These are phyloP conservation scores for Pristionchus entomophagus DNA, from an alignment of 2,888 invertebrate genomes.

Conservation along the genomic window DNA sequence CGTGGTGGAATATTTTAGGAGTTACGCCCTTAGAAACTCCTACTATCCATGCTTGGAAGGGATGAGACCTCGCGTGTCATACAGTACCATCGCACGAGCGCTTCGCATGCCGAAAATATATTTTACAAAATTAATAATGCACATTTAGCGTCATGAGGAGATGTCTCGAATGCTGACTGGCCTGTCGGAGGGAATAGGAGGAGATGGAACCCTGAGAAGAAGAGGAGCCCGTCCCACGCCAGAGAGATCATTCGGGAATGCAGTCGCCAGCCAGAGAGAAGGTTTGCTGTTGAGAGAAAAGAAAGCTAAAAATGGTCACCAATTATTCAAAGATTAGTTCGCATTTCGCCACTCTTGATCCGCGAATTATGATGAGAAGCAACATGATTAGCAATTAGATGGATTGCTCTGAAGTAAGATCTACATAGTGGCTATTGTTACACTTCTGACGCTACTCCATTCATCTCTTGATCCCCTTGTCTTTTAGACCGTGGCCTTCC, in stretches of 20 bases:
- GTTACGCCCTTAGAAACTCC: neutral
- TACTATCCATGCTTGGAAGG: neutral
- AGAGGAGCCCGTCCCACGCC: slow-evolving; percentile 61
- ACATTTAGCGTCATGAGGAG: slow-evolving; percentile 71
- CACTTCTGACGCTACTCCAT: too few relatives aligned
- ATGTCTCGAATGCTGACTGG: slow-evolving; percentile 66
- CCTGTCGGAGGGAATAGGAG: slow-evolving; percentile 51
- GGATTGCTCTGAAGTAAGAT: too few relatives aligned
- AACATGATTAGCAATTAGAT: too few relatives aligned
- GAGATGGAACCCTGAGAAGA: slow-evolving; percentile 66
- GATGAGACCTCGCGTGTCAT: too few relatives aligned
- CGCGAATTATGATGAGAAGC: too few relatives aligned
- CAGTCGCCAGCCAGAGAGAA: slow-evolving; percentile 53
- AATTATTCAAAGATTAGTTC: too few relatives aligned
- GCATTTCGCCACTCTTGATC: too few relatives aligned
- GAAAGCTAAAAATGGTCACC: too few relatives aligned
- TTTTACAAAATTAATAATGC: neutral
- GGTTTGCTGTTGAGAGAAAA: slow-evolving; percentile 12
- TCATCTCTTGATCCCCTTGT: too few relatives aligned
- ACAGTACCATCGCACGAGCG: slow-evolving; percentile 18
- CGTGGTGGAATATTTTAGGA: too few relatives aligned
- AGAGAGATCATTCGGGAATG: slow-evolving; percentile 54
- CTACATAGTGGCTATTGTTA: too few relatives aligned
- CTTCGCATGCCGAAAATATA: slow-evolving; percentile 10
- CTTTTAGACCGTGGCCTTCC: slow-evolving; percentile 13